Evolutionary conservation across 2,113 vertebrate species (phyloP), one percentile per base, ranked within the genome.

Genomic region (Panthera uncia): DNA sequence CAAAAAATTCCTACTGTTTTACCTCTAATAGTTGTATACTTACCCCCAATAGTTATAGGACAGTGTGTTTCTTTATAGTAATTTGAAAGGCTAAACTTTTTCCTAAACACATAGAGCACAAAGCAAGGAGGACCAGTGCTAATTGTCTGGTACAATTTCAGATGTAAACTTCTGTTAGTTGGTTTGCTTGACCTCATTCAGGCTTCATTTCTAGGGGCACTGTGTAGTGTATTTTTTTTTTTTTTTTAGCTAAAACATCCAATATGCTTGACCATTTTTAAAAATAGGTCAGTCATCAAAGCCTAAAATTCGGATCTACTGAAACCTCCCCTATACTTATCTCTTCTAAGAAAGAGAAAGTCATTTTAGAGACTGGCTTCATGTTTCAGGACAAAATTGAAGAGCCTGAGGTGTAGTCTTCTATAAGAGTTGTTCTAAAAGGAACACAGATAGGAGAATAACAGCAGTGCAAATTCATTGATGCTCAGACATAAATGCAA

Each of bases 391-490:
- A 85, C 95, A 7, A 97, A 97, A 78, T 76, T 85, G 55, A 86
- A 93, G n/a, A 55, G 66, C 45, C 81, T 89, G 89, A 89, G 89
- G 19, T 41, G 23, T 10, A 33, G 94, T 19, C 84, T 57, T 16
- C 84, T 57, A 19, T 50, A 95, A 96, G 52, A 82, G 29, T 48
- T 71, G 78, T 52, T 92, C 94, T 95, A 57, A 85, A 98, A 95
- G 90, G 63, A 81, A 84, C 73, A 57, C 9, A 91, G 85, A 83
- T 91, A 48, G 19, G 14, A 98, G 91, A 97, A 95, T 89, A 98
- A 91, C 3, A 50, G 68, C 96, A 89, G 84, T 91, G 95, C 25
- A 57, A 79, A 36, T 52, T 88, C 92, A 89, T 0, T 92, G 97
- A 96, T 82, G 84, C 41, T 93, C 71, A 74, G 89, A 95, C 18